Evolutionary conservation across 1,140 invertebrate species (phyloP).

Genomic region (Drosophila sulfurigaster): DNA sequence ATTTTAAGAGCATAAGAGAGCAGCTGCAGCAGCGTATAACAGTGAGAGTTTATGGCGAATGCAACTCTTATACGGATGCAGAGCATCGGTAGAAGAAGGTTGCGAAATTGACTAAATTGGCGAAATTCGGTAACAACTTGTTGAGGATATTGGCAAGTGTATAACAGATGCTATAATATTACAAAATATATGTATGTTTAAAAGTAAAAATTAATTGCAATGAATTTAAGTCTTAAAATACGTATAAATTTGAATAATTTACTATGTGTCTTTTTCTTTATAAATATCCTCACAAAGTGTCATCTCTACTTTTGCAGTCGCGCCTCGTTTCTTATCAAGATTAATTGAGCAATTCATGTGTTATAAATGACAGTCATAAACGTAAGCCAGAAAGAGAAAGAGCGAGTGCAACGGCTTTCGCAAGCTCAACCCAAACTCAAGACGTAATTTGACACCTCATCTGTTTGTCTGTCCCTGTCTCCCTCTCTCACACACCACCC

Average conservation of each 20-base stretch:
- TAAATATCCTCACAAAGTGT: slow-evolving; percentile 2
- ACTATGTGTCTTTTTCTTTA: too few species aligned
- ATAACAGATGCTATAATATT: neutral
- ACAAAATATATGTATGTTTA: neutral
- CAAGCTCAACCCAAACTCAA: slow-evolving; percentile 40
- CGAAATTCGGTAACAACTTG: slow-evolving; percentile 67
- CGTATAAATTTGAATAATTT: too few species aligned
- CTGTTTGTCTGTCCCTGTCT: neutral
- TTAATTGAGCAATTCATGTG: slow-evolving; percentile 17
- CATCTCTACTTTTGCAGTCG: slow-evolving; percentile 19
- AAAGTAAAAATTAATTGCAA: too few species aligned
- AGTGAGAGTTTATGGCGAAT: slow-evolving; percentile 40
- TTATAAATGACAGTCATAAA: slow-evolving; percentile 25
- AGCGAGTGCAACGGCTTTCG: slow-evolving; percentile 20
- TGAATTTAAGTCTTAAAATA: too few species aligned
- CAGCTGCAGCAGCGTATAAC: slow-evolving; percentile 26
- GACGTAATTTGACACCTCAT: slow-evolving; percentile 63
- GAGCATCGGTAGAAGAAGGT: slow-evolving; percentile 26
- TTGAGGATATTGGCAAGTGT: slow-evolving; percentile 37
- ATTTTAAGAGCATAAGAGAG: slow-evolving; percentile 22
- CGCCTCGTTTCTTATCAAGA: slow-evolving; percentile 9
- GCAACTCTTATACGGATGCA: slow-evolving; percentile 30
- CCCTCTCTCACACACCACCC: neutral
- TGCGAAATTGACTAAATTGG: slow-evolving; percentile 45
- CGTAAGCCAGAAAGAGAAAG: neutral